A percentile compares a stretch with the other conserved stretches of the same genome.
Conservation (phyloP, 2,888 invertebrate genomes). For the Keiferia lycopersicella region DNA sequence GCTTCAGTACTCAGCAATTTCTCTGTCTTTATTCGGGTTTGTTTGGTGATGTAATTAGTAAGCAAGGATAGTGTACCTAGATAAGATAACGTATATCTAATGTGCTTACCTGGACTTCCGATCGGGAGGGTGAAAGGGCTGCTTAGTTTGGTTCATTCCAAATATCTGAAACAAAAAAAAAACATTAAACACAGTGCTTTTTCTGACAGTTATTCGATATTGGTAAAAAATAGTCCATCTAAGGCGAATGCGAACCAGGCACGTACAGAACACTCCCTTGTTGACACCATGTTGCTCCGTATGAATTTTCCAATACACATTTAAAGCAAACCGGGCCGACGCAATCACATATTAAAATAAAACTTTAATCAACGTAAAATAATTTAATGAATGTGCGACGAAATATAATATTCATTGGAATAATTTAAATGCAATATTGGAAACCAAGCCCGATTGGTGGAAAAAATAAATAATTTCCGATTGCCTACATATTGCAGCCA, state of each 20-base stretch:
- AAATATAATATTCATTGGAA: slow-evolving; percentile 1
- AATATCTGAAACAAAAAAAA: slow-evolving; percentile 64
- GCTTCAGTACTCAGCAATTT: background rate
- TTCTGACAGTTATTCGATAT: too few relatives aligned
- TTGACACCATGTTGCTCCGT: background rate
- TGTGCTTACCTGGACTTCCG: slow-evolving; percentile 66
- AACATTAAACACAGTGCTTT: background rate
- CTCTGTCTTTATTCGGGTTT: too few relatives aligned
- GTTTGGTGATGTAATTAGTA: background rate
- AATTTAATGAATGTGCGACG: background rate
- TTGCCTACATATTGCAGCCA: background rate
- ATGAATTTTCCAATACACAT: slow-evolving; percentile 32
- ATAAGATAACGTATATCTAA: too few relatives aligned
- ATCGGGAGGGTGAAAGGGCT: slow-evolving; percentile 65
- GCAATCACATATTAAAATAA: slow-evolving; percentile 4
- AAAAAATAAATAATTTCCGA: background rate
- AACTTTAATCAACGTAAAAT: background rate
- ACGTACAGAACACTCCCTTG: background rate
- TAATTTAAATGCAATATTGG: background rate
- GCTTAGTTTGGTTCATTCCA: slow-evolving; percentile 70
- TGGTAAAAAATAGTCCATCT: too few relatives aligned
- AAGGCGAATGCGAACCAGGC: background rate
- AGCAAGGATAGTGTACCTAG: too few relatives aligned
- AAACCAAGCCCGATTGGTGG: background rate
- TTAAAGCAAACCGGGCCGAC: slow-evolving; percentile 25